A percentile compares a stretch with the other conserved stretches of the same genome.
These are phyloP conservation scores for Shinisaurus crocodilurus DNA, from an alignment of 2,113 vertebrate genomes.

Conservation along the genomic window DNA sequence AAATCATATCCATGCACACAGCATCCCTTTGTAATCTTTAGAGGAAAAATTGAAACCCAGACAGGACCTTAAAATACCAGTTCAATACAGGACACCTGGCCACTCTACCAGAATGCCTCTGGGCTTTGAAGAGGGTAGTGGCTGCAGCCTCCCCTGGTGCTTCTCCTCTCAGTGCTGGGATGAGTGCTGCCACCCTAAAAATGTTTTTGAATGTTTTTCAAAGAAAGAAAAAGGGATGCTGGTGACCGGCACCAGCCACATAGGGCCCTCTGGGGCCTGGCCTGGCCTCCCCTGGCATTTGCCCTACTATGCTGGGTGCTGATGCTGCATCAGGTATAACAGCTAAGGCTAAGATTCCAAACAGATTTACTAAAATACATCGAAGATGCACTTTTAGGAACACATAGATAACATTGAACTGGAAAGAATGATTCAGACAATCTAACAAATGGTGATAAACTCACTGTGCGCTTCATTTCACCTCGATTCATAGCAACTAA, in stretches of 20 bases:
- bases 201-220: no score
- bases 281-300: no score
- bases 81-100: no score
- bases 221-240: neutral
- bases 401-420: neutral
- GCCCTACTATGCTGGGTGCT: neutral
- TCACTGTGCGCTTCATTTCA: neutral
- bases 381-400: neutral
- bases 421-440: neutral
- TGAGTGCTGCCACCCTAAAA: neutral
- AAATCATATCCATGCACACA: no score
- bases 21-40: no score
- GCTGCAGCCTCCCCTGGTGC: neutral
- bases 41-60: no score
- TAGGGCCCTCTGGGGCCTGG: no score
- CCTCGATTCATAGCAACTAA: neutral
- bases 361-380: neutral
- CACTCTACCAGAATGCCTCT: neutral
- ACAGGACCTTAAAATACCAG: no score
- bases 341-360: neutral
- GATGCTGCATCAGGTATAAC: neutral
- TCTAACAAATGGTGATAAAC: neutral
- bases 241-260: no score
- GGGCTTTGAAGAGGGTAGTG: neutral
- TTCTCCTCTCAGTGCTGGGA: neutral